These are phyloP conservation scores for Drosophila birchii DNA, from an alignment of 2,888 invertebrate species.

Conservation along the genomic window DNA sequence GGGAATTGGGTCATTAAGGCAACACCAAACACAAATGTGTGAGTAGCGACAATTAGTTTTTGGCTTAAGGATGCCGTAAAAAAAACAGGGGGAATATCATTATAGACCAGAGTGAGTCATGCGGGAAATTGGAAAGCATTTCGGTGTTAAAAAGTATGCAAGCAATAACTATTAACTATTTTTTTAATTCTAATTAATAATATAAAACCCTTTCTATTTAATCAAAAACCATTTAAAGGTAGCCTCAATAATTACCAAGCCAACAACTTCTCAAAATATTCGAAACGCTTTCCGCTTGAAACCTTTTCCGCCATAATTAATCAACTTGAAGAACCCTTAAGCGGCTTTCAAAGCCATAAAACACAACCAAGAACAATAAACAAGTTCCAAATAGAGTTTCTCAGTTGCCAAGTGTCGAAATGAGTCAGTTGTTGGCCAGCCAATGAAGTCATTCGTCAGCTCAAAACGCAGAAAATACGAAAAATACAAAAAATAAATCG, in stretches of 20 bases:
- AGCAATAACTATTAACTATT: too few species aligned
- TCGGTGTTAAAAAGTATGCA: too few species aligned
- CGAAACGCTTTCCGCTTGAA: background rate
- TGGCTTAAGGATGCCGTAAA: constrained; percentile 12
- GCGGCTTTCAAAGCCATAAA: constrained; percentile 37
- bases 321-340: constrained; percentile 33
- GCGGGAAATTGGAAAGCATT: background rate
- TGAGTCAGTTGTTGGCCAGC: constrained; percentile 30
- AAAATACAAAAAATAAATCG: constrained; percentile 13
- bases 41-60: constrained; percentile 31
- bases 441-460: constrained; percentile 47
- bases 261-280: constrained; percentile 3
- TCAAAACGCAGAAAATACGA: constrained; percentile 14
- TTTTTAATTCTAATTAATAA: background rate
- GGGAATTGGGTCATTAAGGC: constrained; percentile 73
- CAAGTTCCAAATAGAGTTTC: constrained; percentile 41
- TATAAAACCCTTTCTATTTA: background rate
- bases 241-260: background rate
- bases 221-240: background rate
- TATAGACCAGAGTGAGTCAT: constrained; percentile 2
- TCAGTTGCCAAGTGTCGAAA: constrained; percentile 30
- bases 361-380: constrained; percentile 42
- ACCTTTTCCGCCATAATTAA: constrained; percentile 43
- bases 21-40: constrained; percentile 43
- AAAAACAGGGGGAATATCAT: background rate